Evolutionary conservation across 2,113 vertebrate genomes (phyloP).

Genomic region (Otis tarda): DNA sequence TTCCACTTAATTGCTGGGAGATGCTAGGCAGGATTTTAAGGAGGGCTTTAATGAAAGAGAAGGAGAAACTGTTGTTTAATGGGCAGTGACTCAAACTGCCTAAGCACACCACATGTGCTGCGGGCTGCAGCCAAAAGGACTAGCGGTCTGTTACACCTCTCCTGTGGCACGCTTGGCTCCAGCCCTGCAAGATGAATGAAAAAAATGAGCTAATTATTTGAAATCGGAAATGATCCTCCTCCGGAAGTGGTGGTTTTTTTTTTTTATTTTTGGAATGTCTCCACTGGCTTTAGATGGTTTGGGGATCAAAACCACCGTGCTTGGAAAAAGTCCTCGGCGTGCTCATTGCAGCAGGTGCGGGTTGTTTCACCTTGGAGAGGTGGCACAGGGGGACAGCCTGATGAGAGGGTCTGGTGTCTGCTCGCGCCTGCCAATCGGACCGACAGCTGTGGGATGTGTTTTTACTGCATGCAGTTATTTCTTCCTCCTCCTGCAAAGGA

Average conservation of each 20-base stretch:
- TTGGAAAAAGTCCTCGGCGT: accelerated
- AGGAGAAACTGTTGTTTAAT: background rate
- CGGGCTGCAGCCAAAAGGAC: background rate
- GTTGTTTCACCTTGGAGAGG: background rate
- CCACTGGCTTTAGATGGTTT: background rate
- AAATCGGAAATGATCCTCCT: background rate
- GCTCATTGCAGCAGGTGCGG: background rate
- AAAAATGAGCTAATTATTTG: background rate
- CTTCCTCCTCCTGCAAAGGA: background rate
- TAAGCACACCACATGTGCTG: background rate
- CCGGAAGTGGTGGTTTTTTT: background rate
- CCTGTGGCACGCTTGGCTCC: background rate
- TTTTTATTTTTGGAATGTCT: background rate
- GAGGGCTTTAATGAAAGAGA: conserved; percentile 6
- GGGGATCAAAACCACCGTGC: background rate
- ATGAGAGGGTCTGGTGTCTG: accelerated
- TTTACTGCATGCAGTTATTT: background rate
- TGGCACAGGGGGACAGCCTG: background rate
- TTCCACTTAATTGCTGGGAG: background rate
- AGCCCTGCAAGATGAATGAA: background rate
- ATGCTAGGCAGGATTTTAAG: background rate
- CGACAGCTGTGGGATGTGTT: accelerated
- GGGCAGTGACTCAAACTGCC: background rate
- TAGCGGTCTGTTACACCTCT: background rate
- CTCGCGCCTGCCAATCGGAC: background rate